Conservation (phyloP, 2,797 vertebrate genomes). For the Poecilia wingei region DNA sequence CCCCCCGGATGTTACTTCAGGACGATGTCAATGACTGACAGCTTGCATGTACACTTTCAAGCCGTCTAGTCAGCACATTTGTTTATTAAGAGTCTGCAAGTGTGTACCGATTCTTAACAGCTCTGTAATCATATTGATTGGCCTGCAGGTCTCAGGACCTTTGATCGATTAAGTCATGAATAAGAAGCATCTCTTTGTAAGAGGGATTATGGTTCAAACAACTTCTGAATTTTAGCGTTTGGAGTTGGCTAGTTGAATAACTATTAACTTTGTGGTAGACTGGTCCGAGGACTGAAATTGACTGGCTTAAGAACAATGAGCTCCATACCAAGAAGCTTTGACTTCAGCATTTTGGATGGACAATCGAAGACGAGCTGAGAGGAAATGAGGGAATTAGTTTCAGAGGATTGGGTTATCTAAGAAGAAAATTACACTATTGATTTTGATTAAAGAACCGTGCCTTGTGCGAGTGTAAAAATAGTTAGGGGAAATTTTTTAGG, state of each 20-base stretch:
- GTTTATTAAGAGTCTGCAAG: slow-evolving; percentile 28
- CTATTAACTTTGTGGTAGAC: slow-evolving; percentile 44
- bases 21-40: slow-evolving; percentile 38
- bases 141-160: slow-evolving; percentile 36
- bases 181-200: slow-evolving; percentile 43
- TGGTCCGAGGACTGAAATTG: slow-evolving; percentile 54
- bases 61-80: slow-evolving; percentile 62
- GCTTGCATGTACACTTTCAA: slow-evolving; percentile 25
- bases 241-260: slow-evolving; percentile 29
- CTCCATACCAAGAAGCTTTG: slow-evolving; percentile 32
- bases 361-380: slow-evolving; percentile 75
- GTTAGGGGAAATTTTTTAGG: slow-evolving; percentile 60
- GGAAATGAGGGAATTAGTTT: slow-evolving; percentile 81
- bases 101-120: slow-evolving; percentile 56
- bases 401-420: slow-evolving; percentile 77
- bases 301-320: slow-evolving; percentile 69
- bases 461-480: slow-evolving; percentile 61
- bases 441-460: slow-evolving; percentile 73
- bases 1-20: slow-evolving; percentile 3
- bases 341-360: slow-evolving; percentile 69
- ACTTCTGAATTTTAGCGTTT: slow-evolving; percentile 34
- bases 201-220: slow-evolving; percentile 45
- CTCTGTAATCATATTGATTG: slow-evolving; percentile 65
- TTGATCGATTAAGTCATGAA: slow-evolving; percentile 66
- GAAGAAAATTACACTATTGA: slow-evolving; percentile 85